Conservation (phyloP, 2,113 vertebrate genomes). For the Carollia perspicillata region DNA sequence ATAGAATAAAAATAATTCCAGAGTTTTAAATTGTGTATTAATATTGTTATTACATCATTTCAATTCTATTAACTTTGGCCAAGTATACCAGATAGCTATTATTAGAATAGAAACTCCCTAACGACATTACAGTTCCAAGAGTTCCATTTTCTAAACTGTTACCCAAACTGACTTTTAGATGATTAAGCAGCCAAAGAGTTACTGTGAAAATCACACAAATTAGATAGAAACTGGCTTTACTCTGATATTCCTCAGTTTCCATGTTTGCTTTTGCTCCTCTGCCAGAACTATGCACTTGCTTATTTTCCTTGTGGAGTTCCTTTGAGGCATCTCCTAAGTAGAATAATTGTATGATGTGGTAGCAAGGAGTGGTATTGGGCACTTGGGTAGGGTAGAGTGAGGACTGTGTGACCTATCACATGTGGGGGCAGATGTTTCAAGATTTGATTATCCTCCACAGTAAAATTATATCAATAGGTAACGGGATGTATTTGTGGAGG, state of each 20-base stretch:
- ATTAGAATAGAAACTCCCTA: background rate
- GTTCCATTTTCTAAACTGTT: background rate
- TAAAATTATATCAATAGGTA: background rate
- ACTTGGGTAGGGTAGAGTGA: background rate
- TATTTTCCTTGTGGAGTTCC: background rate
- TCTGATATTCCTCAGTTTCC: background rate
- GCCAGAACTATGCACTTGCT: background rate
- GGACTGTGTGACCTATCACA: background rate
- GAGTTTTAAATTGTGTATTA: background rate
- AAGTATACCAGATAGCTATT: background rate
- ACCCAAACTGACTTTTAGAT: conserved; percentile 20
- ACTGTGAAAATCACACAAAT: conserved; percentile 39
- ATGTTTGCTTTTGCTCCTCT: background rate
- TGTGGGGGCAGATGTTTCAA: background rate
- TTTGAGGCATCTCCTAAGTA: background rate
- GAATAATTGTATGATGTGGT: background rate
- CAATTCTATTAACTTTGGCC: conserved; percentile 9
- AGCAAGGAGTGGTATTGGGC: background rate
- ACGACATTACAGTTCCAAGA: background rate
- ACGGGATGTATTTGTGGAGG: background rate
- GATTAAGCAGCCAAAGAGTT: background rate
- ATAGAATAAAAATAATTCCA: conserved; percentile 22
- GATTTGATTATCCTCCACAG: background rate
- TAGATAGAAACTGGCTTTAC: conserved; percentile 8
- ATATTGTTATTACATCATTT: background rate